Base-by-base conservation (phyloP, 2,113 vertebrate species). In the Cyprinodon variegatus region DNA sequence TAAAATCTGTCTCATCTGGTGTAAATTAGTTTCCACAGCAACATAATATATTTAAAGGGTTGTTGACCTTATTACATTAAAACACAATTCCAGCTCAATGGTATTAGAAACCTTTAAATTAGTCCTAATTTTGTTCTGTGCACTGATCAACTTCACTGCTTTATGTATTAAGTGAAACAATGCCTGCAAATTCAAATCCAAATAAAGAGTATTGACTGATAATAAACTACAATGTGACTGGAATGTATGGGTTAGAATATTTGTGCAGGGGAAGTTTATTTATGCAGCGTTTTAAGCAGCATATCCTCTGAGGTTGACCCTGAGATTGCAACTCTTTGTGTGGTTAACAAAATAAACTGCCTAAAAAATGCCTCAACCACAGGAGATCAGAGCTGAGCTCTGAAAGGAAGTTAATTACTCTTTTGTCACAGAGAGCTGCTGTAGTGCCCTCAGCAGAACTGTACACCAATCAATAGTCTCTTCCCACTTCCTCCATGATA, bases 401-500 rank as follows among this genome's bases (percentile, higher is more conserved):
- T 48, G 61, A 68, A 79, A 86, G 86, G 64, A 78, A 84, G 77
- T 84, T 77, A 88, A 88, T 90, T 84, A 88, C 76, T 59, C 40
- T 74, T 63, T 63, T 79, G 83, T 82, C 68, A 20, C 78, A 59
- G 65, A 78, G 74, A 60, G 77, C 86, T 76, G 76, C 70, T 61
- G 78, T 61, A 72, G 76, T 39, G 72, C 89, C 87, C 0, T 14
- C 66, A 68, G 70, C 73, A 85, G 60, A 79, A 68, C 69, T 82
- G 81, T 77, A 81, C 57, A 64, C 81, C 81, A 86, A 89, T 92
- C 94, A 22, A 90, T 94, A 86, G 85, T 82, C 88, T 82, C 0
- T 88, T 79, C 45, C 77, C 88, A 84, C 90, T 84, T 92, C 88
- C 0, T 84, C 74, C 53, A 70, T 88, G 86, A 93, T 92, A 90